phyloP scores from a whole-genome alignment of 1,140 invertebrate species.

The Ectropis grisescens region DNA sequence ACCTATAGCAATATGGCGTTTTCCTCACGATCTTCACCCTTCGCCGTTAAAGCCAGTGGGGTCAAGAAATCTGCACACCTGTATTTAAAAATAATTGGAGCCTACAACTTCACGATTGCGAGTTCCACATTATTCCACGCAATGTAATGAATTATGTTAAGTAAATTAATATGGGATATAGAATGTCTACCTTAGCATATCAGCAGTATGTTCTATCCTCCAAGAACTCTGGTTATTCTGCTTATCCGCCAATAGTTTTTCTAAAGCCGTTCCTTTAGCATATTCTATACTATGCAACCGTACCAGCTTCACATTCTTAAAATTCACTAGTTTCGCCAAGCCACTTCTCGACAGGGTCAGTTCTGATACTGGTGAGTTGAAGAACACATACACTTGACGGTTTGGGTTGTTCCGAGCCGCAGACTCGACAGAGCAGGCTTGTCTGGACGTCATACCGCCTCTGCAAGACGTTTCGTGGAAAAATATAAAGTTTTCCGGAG shows the following conservation, averaged over 20 bases:
- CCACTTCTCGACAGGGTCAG: slow-evolving; percentile 5
- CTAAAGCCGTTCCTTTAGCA: slow-evolving; percentile 72
- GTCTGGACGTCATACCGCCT: slow-evolving; percentile 51
- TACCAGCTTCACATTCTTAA: slow-evolving; percentile 73
- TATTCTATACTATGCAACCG: slow-evolving; percentile 72
- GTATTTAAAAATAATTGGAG: no score
- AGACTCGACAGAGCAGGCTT: slow-evolving; percentile 74
- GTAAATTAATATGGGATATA: no score
- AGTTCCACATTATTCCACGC: no score
- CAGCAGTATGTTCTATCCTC: neutral
- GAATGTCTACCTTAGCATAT: neutral
- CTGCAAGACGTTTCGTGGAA: slow-evolving; percentile 73
- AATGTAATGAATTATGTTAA: no score
- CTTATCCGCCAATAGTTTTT: slow-evolving; percentile 66
- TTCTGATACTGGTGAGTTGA: slow-evolving; percentile 39
- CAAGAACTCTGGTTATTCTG: neutral
- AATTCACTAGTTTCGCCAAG: slow-evolving; percentile 47
- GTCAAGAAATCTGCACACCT: no score
- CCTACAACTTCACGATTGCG: no score
- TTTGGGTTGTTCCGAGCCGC: slow-evolving; percentile 70
- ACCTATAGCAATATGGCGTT: no score
- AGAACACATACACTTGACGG: slow-evolving; percentile 65
- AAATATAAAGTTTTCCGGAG: slow-evolving; percentile 57
- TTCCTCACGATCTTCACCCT: no score
- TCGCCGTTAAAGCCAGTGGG: no score